Evolutionary conservation across 2,113 vertebrate genomes (phyloP), one percentile per base, ranked within the genome.

Genomic region (Pandion haliaetus): DNA sequence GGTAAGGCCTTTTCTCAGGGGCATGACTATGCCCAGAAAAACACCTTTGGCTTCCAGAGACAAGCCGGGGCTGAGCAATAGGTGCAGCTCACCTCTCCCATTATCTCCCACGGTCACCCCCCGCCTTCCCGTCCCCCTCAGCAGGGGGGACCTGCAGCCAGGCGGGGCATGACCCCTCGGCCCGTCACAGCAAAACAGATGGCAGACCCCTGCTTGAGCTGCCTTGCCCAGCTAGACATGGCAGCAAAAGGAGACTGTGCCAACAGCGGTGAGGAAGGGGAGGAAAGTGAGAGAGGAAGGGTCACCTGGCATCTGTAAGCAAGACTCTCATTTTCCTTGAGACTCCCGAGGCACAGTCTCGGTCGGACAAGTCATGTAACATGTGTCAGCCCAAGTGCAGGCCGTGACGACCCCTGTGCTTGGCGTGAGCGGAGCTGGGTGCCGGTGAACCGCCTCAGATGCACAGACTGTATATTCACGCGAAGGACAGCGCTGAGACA

Each of bases 121-220:
- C 8, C 52, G 17, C 4, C 16, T 52, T 70, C 28, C 28, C 4
- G 0, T 17, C 3, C 31, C 17, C 29, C 49, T 66, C 2, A 2
- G 17, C 54, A 21, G 18, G 28, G 29, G 18, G 29, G 2, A 34
- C 29, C 24, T 14, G 24, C 0, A 2, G 61, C 16, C 0, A 0
- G n/a, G 61, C 0, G 1, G 42, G 16, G 40, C 0, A 7, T 1
- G 4, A 42, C 11, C 31, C 49, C 49, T 66, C 1, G 2, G 8
- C 34, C 50, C 2, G 1, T 12, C 2, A 2, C 4, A 2, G 50
- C 62, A 8, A 42, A 59, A 61, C 1, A 1, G 14, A 5, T 0
- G 7, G 28, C 45, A 32, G 29, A 32, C 2, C 13, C n/a, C 17
- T 14, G 42, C 42, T 58, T 5, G 2, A 5, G 20, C 5, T 2